Evolutionary conservation across 2,113 vertebrate genomes (phyloP).

Genomic region (Scortum barcoo): DNA sequence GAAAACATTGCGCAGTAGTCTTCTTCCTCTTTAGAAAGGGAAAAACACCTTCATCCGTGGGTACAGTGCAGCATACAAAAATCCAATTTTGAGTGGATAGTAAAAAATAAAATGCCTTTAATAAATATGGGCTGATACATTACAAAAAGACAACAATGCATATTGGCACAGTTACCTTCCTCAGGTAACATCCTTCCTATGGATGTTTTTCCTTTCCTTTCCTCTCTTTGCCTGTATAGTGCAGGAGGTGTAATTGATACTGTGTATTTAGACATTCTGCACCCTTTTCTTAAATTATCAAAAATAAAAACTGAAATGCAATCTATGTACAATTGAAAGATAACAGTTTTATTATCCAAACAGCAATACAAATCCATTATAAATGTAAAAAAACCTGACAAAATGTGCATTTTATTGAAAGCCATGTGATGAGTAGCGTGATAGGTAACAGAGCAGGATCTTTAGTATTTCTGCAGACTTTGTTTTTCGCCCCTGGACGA

Average conservation of each 20-base stretch:
- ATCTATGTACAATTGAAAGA: not conserved
- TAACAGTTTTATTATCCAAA: constrained; percentile 45
- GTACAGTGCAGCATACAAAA: not conserved
- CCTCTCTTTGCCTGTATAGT: no score
- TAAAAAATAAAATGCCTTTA: not conserved
- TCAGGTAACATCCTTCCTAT: not conserved
- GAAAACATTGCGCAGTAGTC: not conserved
- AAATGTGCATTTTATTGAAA: constrained; percentile 11
- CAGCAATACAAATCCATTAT: constrained; percentile 27
- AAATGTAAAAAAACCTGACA: constrained; percentile 50
- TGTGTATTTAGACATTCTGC: not conserved
- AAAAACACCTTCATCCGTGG: not conserved
- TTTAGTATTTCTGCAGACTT: not conserved
- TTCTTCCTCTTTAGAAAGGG: not conserved
- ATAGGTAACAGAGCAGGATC: not conserved
- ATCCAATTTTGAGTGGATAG: not conserved
- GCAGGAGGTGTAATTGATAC: no score
- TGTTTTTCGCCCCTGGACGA: not conserved
- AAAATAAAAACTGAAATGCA: constrained; percentile 10
- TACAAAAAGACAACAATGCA: not conserved
- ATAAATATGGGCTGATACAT: not conserved
- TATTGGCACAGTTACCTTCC: not conserved
- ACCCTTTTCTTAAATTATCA: not conserved
- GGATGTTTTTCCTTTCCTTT: not conserved
- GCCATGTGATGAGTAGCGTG: not conserved